These are phyloP conservation scores for Apeira syringaria DNA, from an alignment of 2,888 invertebrate genomes.

Conservation along the genomic window DNA sequence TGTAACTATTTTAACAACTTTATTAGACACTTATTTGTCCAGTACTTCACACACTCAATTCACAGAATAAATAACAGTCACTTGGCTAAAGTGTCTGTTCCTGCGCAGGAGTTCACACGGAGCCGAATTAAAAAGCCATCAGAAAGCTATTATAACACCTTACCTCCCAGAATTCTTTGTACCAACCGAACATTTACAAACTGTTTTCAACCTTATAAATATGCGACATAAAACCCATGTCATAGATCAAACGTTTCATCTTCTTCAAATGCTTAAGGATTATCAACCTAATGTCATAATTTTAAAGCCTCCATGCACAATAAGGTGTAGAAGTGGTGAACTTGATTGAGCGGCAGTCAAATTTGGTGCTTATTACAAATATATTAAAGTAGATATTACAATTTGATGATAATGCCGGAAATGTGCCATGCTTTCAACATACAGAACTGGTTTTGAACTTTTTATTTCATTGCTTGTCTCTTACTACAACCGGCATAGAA, in stretches of 20 bases:
- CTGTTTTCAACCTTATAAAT: conserved; percentile 29
- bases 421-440: conserved; percentile 36
- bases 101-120: conserved; percentile 76
- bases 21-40: conserved; percentile 7
- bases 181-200: conserved; percentile 18
- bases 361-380: conserved; percentile 2
- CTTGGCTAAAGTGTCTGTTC: conserved; percentile 55
- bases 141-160: conserved; percentile 75
- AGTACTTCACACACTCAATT: conserved; percentile 14
- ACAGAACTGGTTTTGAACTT: conserved; percentile 36
- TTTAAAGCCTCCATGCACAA: too few species aligned
- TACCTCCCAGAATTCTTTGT: conserved; percentile 51
- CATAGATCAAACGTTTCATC: neutral
- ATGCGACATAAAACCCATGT: conserved; percentile 14
- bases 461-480: conserved; percentile 32
- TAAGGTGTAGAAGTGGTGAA: too few species aligned
- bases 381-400: conserved; percentile 19
- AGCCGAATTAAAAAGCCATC: conserved; percentile 78
- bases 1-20: neutral
- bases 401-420: conserved; percentile 38
- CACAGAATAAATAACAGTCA: neutral
- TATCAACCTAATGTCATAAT: conserved; percentile 1
- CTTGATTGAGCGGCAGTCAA: conserved; percentile 9
- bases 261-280: conserved; percentile 1
- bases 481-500: conserved; percentile 47